Percentiles rank a stretch among this genome's conserved stretches.
Conservation (phyloP, 2,797 vertebrate species). For the Malurus splendens region DNA sequence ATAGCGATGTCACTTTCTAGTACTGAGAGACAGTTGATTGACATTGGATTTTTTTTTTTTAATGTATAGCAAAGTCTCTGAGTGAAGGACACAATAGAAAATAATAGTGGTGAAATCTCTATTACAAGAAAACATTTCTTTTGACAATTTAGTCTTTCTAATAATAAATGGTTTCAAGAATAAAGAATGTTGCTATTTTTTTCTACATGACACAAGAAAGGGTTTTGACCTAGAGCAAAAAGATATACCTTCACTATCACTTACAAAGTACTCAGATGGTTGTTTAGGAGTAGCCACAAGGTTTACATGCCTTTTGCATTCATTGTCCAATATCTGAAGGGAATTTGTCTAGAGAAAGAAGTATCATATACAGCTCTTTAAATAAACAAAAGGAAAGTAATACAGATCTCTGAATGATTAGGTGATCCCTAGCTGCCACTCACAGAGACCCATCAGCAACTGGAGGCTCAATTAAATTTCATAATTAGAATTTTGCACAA, state of each 20-base stretch:
- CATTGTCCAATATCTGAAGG: conserved; percentile 47
- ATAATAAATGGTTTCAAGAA: not conserved
- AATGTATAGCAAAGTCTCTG: not conserved
- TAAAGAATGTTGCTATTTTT: not conserved
- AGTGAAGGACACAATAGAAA: not conserved
- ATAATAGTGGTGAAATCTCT: not conserved
- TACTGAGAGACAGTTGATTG: not conserved
- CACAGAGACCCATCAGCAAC: conserved; percentile 48
- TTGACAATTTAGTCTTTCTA: not conserved
- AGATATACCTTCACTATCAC: not conserved
- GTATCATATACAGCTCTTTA: conserved; percentile 24
- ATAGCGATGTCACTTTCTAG: not conserved
- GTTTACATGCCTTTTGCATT: not conserved
- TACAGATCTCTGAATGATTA: conserved; percentile 40
- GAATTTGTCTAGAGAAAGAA: conserved; percentile 27
- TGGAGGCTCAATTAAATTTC: conserved; percentile 36
- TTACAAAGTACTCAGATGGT: not conserved
- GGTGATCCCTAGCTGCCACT: conserved; percentile 18
- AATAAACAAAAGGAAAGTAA: conserved; percentile 25
- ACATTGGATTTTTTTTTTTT: not conserved
- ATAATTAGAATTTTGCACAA: conserved; percentile 39
- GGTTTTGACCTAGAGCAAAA: not conserved
- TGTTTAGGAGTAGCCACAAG: not conserved
- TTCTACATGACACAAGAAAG: not conserved
- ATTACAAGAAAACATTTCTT: not conserved